phyloP scores from a whole-genome alignment of 2,113 vertebrate species.

The Labeo catla region DNA sequence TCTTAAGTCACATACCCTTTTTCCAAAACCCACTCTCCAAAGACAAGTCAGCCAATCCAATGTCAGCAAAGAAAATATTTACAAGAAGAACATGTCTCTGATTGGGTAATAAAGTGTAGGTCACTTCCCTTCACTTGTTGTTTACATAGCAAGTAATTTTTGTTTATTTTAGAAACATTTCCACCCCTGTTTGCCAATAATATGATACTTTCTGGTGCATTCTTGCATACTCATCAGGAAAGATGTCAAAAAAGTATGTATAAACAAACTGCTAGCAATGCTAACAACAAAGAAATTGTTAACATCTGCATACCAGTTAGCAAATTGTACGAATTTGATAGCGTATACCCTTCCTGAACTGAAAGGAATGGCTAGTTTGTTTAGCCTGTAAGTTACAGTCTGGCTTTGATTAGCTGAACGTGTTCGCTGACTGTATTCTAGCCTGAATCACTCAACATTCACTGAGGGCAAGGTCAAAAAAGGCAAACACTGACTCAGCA shows the following conservation, averaged over 20 bases:
- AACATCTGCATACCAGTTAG: background rate
- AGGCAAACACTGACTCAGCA: slow-evolving; percentile 27
- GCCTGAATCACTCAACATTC: slow-evolving; percentile 29
- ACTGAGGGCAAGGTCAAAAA: slow-evolving; percentile 1
- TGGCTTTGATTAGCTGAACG: slow-evolving; percentile 22
- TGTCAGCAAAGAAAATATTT: no score
- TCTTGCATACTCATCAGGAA: background rate
- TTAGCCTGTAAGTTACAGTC: background rate
- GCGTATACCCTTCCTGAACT: background rate
- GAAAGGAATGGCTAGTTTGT: background rate
- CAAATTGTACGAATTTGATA: background rate
- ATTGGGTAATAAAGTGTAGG: no score
- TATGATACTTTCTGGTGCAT: no score
- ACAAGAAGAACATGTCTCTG: no score
- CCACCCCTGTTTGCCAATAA: no score
- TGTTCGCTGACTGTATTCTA: slow-evolving; percentile 16
- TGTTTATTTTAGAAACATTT: no score
- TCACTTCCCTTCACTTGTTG: no score
- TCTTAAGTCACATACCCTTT: no score
- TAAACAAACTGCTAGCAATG: background rate
- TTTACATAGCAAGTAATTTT: no score
- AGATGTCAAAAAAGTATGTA: background rate
- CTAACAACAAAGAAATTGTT: background rate
- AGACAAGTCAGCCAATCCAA: no score
- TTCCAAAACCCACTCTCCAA: no score